A percentile compares a stretch with the other conserved stretches of the same genome.
These are phyloP conservation scores for Hirtodrosophila histrioides DNA, from an alignment of 2,888 invertebrate genomes.

Conservation along the genomic window DNA sequence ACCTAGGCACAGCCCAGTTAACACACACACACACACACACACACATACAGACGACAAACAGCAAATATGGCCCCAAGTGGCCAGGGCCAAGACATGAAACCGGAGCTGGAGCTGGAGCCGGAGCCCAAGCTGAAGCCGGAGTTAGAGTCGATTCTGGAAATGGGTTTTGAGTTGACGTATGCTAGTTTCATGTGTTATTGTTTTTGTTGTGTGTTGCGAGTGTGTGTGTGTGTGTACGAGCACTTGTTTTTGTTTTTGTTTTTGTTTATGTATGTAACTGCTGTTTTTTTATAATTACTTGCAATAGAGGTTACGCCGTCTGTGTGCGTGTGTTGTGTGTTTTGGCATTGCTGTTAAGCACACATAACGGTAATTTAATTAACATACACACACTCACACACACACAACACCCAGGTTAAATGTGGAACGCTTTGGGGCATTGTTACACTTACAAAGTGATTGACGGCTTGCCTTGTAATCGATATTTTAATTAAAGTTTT, in stretches of 20 bases:
- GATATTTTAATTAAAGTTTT: constrained; percentile 46
- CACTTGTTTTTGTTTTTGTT: constrained; percentile 20
- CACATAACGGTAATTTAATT: constrained; percentile 77
- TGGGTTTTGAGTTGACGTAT: constrained; percentile 47
- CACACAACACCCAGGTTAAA: constrained; percentile 17
- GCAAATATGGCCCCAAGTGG: constrained; percentile 45
- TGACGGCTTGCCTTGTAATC: constrained; percentile 45
- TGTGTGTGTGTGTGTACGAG: constrained; percentile 1
- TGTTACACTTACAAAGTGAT: constrained; percentile 59
- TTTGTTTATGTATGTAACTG: constrained; percentile 44
- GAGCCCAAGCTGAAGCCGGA: constrained; percentile 14
- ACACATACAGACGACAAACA: constrained; percentile 2
- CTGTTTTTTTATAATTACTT: constrained; percentile 74
- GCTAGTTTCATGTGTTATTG: constrained; percentile 20
- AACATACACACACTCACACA: constrained; percentile 66
- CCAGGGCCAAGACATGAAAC: constrained; percentile 50
- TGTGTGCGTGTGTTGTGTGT: constrained; percentile 30
- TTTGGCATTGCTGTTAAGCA: constrained; percentile 59
- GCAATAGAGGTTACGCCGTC: constrained; percentile 53
- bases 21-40: constrained; percentile 22
- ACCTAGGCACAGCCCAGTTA: constrained; percentile 60
- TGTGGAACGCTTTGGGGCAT: constrained; percentile 39
- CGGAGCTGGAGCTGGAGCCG: constrained; percentile 5
- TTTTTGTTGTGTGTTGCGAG: constrained; percentile 5
- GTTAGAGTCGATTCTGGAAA: constrained; percentile 24